Conservation (phyloP, 2,797 vertebrate genomes). For the Fundulus diaphanus region DNA sequence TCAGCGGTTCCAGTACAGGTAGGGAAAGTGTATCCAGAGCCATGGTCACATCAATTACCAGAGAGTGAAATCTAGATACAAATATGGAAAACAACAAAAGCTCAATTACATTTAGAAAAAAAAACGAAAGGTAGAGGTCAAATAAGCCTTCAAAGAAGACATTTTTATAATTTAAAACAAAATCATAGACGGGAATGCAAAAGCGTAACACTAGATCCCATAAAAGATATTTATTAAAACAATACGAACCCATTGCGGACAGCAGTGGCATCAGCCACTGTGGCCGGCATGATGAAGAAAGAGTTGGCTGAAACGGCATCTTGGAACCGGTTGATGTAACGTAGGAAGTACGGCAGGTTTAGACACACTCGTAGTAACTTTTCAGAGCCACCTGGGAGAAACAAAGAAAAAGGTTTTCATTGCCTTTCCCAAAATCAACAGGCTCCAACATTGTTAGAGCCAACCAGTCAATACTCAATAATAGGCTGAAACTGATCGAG, state of each 20-base stretch:
- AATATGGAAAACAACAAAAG: background rate
- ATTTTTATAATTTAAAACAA: background rate
- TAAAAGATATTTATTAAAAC: background rate
- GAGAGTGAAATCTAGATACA: slow-evolving; percentile 90
- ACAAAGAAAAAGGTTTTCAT: background rate
- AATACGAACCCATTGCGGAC: slow-evolving; percentile 93
- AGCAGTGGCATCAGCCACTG: slow-evolving; percentile 96
- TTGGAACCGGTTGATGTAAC: slow-evolving; percentile 99
- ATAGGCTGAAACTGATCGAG: background rate
- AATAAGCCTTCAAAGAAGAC: background rate
- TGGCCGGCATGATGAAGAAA: slow-evolving; percentile 99
- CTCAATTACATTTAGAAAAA: background rate
- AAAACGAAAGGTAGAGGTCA: background rate
- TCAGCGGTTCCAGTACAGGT: slow-evolving; percentile 95
- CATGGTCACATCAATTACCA: slow-evolving; percentile 99
- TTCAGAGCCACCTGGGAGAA: slow-evolving; percentile 91
- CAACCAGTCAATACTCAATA: background rate
- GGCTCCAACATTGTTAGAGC: background rate
- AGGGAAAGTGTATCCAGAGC: slow-evolving; percentile 96
- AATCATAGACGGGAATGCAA: background rate
- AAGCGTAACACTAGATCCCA: background rate
- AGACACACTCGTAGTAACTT: slow-evolving; percentile 96
- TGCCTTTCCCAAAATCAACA: background rate
- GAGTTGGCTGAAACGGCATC: slow-evolving; percentile 97
- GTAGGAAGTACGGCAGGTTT: slow-evolving; percentile 97